Conservation (phyloP, 2,113 vertebrate genomes). For the Prionailurus bengalensis region DNA sequence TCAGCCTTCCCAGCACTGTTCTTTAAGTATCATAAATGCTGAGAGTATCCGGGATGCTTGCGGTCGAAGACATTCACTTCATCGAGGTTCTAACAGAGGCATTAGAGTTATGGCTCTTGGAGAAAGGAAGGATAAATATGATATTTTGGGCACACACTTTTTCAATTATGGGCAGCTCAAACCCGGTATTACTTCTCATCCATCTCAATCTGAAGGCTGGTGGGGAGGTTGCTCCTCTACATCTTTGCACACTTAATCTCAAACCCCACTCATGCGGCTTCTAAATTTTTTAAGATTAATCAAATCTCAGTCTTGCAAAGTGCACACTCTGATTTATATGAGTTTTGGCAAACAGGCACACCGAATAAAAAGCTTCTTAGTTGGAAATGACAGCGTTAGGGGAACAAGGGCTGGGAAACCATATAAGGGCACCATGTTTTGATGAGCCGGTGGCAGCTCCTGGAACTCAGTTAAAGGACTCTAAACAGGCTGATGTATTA, state of each 20-base stretch:
- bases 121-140: slow-evolving; percentile 77
- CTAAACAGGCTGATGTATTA: not conserved
- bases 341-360: slow-evolving; percentile 73
- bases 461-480: not conserved
- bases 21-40: slow-evolving; percentile 13
- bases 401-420: not conserved
- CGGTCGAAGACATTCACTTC: slow-evolving; percentile 56
- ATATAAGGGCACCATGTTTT: not conserved
- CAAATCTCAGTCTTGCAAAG: slow-evolving; percentile 72
- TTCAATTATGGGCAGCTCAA: slow-evolving; percentile 83
- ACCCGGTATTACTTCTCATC: slow-evolving; percentile 78
- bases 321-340: slow-evolving; percentile 77
- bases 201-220: slow-evolving; percentile 81
- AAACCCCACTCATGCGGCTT: slow-evolving; percentile 74
- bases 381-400: slow-evolving; percentile 63
- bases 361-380: slow-evolving; percentile 55
- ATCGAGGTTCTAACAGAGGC: slow-evolving; percentile 61
- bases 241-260: slow-evolving; percentile 83
- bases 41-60: not conserved
- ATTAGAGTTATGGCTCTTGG: slow-evolving; percentile 70
- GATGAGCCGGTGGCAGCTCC: slow-evolving; percentile 30
- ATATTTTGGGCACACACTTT: slow-evolving; percentile 83
- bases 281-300: slow-evolving; percentile 82
- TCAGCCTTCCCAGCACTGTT: not conserved
- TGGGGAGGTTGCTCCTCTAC: slow-evolving; percentile 74